Conservation (phyloP, 2,888 invertebrate genomes). For the Calameuta pallipes region DNA sequence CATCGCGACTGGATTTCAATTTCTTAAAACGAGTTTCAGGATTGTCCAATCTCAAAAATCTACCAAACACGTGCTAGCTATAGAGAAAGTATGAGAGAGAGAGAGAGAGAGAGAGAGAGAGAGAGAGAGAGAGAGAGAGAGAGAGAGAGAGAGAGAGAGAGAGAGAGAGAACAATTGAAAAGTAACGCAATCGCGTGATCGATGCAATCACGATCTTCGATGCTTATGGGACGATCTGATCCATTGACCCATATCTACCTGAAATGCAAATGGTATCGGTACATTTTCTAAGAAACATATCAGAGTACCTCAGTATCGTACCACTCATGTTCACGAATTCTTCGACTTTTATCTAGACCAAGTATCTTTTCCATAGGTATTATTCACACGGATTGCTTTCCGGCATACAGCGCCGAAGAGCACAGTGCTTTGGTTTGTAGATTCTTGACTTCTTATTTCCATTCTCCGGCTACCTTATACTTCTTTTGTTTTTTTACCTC, state of each 20-base stretch:
- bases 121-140: slow-evolving; percentile 18
- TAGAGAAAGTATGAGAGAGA: slow-evolving; percentile 2
- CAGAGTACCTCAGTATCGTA: not conserved
- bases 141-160: too few species aligned
- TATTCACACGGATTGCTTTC: slow-evolving; percentile 5
- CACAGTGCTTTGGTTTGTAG: slow-evolving; percentile 30
- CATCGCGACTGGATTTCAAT: slow-evolving; percentile 18
- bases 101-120: slow-evolving; percentile 19
- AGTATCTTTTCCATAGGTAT: not conserved
- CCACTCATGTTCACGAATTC: not conserved
- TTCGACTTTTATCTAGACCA: not conserved
- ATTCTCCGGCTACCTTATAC: not conserved
- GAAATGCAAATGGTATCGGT: not conserved
- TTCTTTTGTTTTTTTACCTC: not conserved
- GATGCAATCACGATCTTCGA: slow-evolving; percentile 22
- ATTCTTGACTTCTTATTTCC: slow-evolving; percentile 26
- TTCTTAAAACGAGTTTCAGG: slow-evolving; percentile 24
- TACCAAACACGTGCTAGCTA: slow-evolving; percentile 19
- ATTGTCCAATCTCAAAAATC: slow-evolving; percentile 28
- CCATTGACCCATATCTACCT: slow-evolving; percentile 16
- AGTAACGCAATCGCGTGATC: slow-evolving; percentile 24
- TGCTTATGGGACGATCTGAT: slow-evolving; percentile 12
- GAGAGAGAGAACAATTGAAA: slow-evolving; percentile 24
- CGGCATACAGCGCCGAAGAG: not conserved
- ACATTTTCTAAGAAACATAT: not conserved